phyloP scores from a whole-genome alignment of 2,888 invertebrate species.

The Unio delphinus region DNA sequence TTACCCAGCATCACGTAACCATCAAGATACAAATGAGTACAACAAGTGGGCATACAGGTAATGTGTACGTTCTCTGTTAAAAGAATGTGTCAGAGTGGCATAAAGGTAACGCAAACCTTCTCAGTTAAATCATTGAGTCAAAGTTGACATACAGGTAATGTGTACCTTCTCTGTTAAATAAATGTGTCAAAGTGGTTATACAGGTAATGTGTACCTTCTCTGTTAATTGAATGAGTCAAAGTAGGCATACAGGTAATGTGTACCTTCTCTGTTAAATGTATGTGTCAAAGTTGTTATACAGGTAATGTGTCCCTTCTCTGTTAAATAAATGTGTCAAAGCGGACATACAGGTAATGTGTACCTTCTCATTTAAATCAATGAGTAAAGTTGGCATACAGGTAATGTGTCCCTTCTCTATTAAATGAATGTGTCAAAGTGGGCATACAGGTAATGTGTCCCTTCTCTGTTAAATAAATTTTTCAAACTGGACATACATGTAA shows the following conservation, averaged over 20 bases:
- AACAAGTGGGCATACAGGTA: not conserved
- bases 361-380: conserved; percentile 85
- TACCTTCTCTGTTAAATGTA: not conserved
- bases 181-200: not conserved
- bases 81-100: too few species aligned
- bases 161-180: conserved; percentile 83
- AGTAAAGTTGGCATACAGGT: not conserved
- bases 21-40: too few species aligned
- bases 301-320: conserved; percentile 74
- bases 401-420: conserved; percentile 76
- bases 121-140: too few species aligned
- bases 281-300: not conserved
- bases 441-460: conserved; percentile 6
- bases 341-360: conserved; percentile 61
- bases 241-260: not conserved
- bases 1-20: too few species aligned
- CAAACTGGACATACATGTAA: too few species aligned
- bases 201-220: not conserved
- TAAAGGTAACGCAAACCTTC: too few species aligned
- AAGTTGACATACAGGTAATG: too few species aligned
- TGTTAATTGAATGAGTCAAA: not conserved
- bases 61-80: conserved; percentile 4
- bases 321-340: not conserved
- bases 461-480: too few species aligned
- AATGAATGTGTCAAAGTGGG: conserved; percentile 73